These are phyloP conservation scores for Abrostola triplasia DNA, from an alignment of 2,888 invertebrate genomes.

Conservation along the genomic window DNA sequence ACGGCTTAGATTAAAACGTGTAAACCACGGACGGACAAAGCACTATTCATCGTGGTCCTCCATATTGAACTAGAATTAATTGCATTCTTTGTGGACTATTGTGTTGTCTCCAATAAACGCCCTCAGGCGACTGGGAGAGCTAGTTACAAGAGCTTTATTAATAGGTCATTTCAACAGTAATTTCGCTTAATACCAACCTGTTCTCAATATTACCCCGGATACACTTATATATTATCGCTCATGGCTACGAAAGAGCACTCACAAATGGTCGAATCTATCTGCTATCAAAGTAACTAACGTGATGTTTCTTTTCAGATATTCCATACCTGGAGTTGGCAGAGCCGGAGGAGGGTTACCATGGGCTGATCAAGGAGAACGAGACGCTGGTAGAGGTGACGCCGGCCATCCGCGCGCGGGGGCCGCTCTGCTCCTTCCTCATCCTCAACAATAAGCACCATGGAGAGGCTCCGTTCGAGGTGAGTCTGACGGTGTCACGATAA, in stretches of 20 bases:
- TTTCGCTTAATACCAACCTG: no score
- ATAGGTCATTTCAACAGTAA: not conserved
- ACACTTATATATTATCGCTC: no score
- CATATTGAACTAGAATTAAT: not conserved
- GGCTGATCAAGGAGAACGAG: conserved; percentile 97
- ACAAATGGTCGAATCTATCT: no score
- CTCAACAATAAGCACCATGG: conserved; percentile 97
- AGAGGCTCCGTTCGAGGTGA: conserved; percentile 96
- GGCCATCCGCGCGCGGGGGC: conserved; percentile 94
- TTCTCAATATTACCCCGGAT: no score
- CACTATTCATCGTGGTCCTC: conserved; percentile 12
- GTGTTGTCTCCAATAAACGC: not conserved
- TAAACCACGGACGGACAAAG: conserved; percentile 9
- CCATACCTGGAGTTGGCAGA: conserved; percentile 93
- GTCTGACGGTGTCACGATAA: conserved; percentile 28
- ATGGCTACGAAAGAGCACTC: no score
- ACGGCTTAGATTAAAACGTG: conserved; percentile 14
- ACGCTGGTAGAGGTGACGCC: conserved; percentile 97
- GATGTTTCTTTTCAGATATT: conserved; percentile 80
- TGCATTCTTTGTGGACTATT: not conserved
- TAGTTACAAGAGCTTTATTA: not conserved
- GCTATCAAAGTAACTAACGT: no score
- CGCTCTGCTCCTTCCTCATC: conserved; percentile 96
- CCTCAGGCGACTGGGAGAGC: not conserved
- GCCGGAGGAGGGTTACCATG: conserved; percentile 96